Evolutionary conservation across 1,140 invertebrate genomes (phyloP).

Genomic region (Amyelois transitella): DNA sequence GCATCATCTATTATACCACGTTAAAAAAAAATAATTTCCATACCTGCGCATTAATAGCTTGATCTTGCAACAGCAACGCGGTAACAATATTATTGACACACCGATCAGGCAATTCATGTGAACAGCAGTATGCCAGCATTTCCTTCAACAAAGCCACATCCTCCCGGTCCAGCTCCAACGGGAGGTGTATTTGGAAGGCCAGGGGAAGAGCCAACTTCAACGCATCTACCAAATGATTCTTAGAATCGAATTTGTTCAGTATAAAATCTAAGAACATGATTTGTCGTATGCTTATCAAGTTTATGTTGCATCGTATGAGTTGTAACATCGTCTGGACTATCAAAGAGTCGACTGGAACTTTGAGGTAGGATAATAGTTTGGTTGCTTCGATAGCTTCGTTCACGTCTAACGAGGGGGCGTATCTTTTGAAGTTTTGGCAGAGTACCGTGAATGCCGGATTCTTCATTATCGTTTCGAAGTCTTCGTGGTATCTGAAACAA

Average conservation of each 20-base stretch:
- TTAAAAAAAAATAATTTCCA: not conserved
- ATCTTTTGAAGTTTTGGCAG: conserved; percentile 69
- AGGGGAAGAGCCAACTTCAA: conserved; percentile 77
- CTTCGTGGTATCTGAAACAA: conserved; percentile 24
- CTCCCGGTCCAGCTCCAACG: conserved; percentile 70
- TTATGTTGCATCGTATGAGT: conserved; percentile 76
- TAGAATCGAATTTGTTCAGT: conserved; percentile 48
- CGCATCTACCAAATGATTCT: conserved; percentile 76
- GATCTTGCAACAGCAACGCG: conserved; percentile 55
- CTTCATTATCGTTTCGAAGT: conserved; percentile 38
- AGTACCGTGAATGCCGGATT: conserved; percentile 50
- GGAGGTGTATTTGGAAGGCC: conserved; percentile 77
- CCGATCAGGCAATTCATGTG: conserved; percentile 65
- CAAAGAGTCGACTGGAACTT: conserved; percentile 72
- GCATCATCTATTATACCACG: too few species aligned
- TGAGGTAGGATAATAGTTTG: conserved; percentile 75
- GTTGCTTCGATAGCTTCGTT: conserved; percentile 74
- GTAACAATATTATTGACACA: conserved; percentile 69
- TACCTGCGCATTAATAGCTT: conserved; percentile 45
- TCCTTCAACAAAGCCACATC: conserved; percentile 69
- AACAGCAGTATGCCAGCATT: conserved; percentile 70
- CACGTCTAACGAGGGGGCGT: conserved; percentile 69
- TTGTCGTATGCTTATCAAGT: conserved; percentile 75
- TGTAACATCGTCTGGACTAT: conserved; percentile 78
- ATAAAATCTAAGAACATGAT: conserved; percentile 78